These are phyloP conservation scores for Darwinula stevensoni DNA, from an alignment of 2,888 invertebrate species.

Conservation along the genomic window DNA sequence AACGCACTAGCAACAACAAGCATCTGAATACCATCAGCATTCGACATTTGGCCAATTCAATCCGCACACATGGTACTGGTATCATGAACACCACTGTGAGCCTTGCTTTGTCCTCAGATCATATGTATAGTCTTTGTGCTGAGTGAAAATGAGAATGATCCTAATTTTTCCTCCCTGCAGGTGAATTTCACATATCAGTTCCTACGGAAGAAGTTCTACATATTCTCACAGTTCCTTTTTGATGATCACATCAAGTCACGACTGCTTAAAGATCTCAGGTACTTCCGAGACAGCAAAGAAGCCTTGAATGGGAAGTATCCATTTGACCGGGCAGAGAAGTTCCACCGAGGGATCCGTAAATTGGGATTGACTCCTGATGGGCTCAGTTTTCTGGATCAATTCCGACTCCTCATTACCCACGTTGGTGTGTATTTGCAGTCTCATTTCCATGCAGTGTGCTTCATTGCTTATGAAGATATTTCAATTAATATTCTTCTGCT, in stretches of 20 bases:
- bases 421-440: constrained; percentile 30
- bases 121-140: no score
- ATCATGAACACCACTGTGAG: constrained; percentile 72
- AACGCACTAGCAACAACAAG: constrained; percentile 64
- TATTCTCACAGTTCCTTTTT: constrained; percentile 85
- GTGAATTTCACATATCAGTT: constrained; percentile 78
- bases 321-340: constrained; percentile 71
- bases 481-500: constrained; percentile 4
- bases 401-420: constrained; percentile 66
- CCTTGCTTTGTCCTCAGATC: no score
- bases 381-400: constrained; percentile 67
- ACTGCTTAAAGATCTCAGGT: constrained; percentile 55
- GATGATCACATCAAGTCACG: constrained; percentile 93
- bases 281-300: constrained; percentile 40
- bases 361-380: constrained; percentile 52
- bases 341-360: constrained; percentile 64
- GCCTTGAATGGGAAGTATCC: constrained; percentile 31
- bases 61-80: constrained; percentile 83
- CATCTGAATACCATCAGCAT: constrained; percentile 85
- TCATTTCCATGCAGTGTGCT: constrained; percentile 8
- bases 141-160: not conserved
- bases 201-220: constrained; percentile 63
- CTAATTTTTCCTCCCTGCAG: constrained; percentile 12
- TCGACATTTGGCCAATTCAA: constrained; percentile 79
- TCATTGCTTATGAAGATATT: constrained; percentile 1